A percentile compares a stretch with the other conserved stretches of the same genome.
Evolutionary conservation across 2,888 invertebrate genomes (phyloP).

Genomic region (Hypsopygia costalis): DNA sequence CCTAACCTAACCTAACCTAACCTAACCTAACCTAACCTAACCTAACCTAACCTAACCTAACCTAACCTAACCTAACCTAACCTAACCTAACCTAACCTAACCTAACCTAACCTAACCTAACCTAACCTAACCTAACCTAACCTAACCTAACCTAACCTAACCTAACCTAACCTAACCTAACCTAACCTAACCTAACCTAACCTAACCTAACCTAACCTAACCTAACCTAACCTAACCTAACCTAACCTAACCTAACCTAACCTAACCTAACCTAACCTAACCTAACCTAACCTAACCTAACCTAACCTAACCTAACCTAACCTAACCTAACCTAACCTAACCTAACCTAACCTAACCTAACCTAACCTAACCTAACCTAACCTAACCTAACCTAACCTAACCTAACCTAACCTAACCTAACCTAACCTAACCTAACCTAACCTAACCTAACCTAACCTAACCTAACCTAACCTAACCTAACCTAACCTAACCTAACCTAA

Average conservation of each 20-base stretch:
- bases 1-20: slow-evolving; percentile 16
- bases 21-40: slow-evolving; percentile 11
- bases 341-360: slow-evolving; percentile 15
- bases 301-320: slow-evolving; percentile 13
- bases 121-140: slow-evolving; percentile 11
- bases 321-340: slow-evolving; percentile 9
- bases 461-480: slow-evolving; percentile 18
- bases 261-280: slow-evolving; percentile 13
- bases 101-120: slow-evolving; percentile 1
- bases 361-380: slow-evolving; percentile 20
- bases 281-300: slow-evolving; percentile 12
- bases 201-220: slow-evolving; percentile 13
- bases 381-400: slow-evolving; percentile 18
- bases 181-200: slow-evolving; percentile 17
- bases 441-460: slow-evolving; percentile 9
- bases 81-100: slow-evolving; percentile 16
- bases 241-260: slow-evolving; percentile 18
- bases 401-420: slow-evolving; percentile 8
- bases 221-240: not conserved
- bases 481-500: slow-evolving; percentile 17
- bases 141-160: slow-evolving; percentile 5
- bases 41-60: slow-evolving; percentile 20
- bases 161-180: slow-evolving; percentile 15
- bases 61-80: slow-evolving; percentile 15
- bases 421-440: slow-evolving; percentile 13